Base-by-base conservation (phyloP, 2,113 vertebrate genomes). In the Willisornis vidua region DNA sequence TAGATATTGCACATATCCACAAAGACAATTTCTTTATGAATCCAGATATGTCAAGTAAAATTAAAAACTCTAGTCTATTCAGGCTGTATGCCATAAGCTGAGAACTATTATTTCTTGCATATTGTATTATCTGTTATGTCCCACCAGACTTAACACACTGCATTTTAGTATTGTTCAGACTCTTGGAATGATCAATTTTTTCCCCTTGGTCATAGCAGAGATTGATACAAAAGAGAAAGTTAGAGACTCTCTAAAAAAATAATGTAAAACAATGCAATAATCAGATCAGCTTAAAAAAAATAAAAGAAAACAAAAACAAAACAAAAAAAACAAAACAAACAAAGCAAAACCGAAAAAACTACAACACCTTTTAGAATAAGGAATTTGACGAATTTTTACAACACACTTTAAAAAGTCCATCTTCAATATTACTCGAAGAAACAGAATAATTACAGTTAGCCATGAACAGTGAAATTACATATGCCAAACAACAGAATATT, bases 271-370 rank as follows among this genome's bases (percentile, higher is more conserved):
- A 45, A 35, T 70, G 85, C 96, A 94, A 91, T 58, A 95, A 88
- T 92, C 19, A 90, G 45, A 95, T 81, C 37, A 83, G 31, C 81
- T 96, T 94, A 52, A 72, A 78, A 78, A 92, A 84, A 55, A 85
- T 5, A 24, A 25, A 16, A 24, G 22, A 48, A 48, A 48, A 22
- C 8, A 48, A 48, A 48, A 22, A 23, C 46, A 23, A 48, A 48
- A 22, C 45, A 19, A 46, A 48, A 48, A 11, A 49, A 49, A 49
- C 23, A 49, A 49, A 49, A 41, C 5, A 46, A 48, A 48, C 19
- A 11, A 49, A 49, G 25, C 23, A 49, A 49, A 49, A 41, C 5
- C 41, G 15, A 33, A 57, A 81, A 93, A 95, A 77, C 12, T 37
- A 49, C 23, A 49, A 24, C 5, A 90, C 14, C 2, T 52, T 16